phyloP scores from a whole-genome alignment of 2,888 invertebrate species.

The Drosophila engyochracea region DNA sequence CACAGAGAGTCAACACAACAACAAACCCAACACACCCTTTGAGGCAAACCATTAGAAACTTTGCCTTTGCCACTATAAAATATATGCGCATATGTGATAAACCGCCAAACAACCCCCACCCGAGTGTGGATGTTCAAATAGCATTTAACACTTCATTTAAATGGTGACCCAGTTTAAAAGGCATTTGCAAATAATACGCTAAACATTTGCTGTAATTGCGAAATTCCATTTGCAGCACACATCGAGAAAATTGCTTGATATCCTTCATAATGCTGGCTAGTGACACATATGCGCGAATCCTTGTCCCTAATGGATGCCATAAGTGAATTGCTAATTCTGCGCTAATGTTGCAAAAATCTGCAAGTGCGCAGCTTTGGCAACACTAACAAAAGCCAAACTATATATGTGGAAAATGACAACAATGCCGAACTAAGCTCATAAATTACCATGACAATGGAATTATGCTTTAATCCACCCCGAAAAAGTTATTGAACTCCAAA shows the following conservation, averaged over 20 bases:
- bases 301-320: conserved; percentile 65
- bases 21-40: not conserved
- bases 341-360: conserved; percentile 67
- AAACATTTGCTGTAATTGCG: conserved; percentile 58
- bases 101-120: conserved; percentile 18
- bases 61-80: conserved; percentile 38
- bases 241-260: conserved; percentile 1
- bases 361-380: conserved; percentile 22
- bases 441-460: conserved; percentile 80
- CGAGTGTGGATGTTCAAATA: conserved; percentile 26
- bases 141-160: conserved; percentile 66
- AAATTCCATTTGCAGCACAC: conserved; percentile 58
- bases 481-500: conserved; percentile 70
- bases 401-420: conserved; percentile 52
- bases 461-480: conserved; percentile 69
- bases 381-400: conserved; percentile 6
- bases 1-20: conserved; percentile 7
- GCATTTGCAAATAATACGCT: conserved; percentile 37
- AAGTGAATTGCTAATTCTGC: conserved; percentile 67
- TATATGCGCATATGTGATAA: conserved; percentile 71
- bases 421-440: conserved; percentile 74
- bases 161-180: conserved; percentile 69
- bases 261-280: conserved; percentile 12
- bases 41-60: conserved; percentile 20
- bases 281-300: conserved; percentile 68